Base-by-base conservation (phyloP, 2,797 vertebrate genomes). In the Nannoperca australis region DNA sequence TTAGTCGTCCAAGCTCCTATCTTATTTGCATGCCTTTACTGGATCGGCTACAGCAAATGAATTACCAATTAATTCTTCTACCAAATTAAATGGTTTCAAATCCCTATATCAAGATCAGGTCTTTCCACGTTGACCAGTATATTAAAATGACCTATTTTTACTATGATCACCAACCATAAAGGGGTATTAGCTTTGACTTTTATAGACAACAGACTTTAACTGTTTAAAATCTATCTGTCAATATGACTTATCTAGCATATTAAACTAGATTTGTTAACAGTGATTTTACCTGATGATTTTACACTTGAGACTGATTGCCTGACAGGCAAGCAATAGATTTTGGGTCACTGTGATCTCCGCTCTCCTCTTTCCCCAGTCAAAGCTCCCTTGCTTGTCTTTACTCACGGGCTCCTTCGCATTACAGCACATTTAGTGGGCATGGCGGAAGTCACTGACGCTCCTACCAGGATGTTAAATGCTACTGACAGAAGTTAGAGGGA, bases 401-500 rank as follows among this genome's bases (percentile, higher is more conserved):
- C 93, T 89, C 89, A 85, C 76, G 62, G 84, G 81, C 87, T 86
- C 85, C 73, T 85, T 90, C 86, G 85, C 89, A 93, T 95, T 94
- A 92, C 90, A 83, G 91, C 91, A 88, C 93, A 89, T 94, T 96
- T 95, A 94, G 92, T 90, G 84, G 91, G 86, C 91, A 70, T 73
- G 90, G 92, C 64, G 82, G 90, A 93, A 94, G 93, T 94, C 93
- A 88, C 87, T 82, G 91, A 86, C 81, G 86, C 92, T 92, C 68
- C 73, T 76, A 88, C 88, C 91, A 89, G 92, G 94, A 96, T 76
- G 94, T 92, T 96, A 96, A 96, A 94, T 83, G 91, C 94, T 94
- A 95, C 95, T 97, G 95, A 98, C 96, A 97, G 95, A 97, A 96
- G 97, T 97, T 96, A 94, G 95, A 95, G 95, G 93, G 92, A 95